phyloP scores from a whole-genome alignment of 2,797 vertebrate species.

The Cheirogaleus major region DNA sequence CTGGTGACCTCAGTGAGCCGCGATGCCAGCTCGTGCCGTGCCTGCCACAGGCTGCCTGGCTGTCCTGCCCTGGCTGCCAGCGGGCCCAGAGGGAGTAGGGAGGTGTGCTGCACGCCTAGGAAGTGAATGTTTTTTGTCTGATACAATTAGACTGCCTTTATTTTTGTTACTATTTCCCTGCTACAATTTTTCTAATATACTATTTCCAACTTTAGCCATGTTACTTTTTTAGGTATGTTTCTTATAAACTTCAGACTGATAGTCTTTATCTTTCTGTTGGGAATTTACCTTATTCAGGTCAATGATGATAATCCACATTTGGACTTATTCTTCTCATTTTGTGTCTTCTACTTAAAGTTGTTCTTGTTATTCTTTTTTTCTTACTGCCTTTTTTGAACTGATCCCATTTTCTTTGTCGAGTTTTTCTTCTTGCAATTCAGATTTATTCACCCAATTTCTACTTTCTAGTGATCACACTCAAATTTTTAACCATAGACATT shows the following conservation, averaged over 20 bases:
- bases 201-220: not conserved
- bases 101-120: not conserved
- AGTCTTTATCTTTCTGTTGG: not conserved
- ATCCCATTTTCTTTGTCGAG: not conserved
- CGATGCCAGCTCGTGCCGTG: fast-evolving
- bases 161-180: not conserved
- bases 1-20: not conserved
- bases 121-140: not conserved
- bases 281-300: not conserved
- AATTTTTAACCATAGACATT: not conserved
- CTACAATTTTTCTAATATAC: not conserved
- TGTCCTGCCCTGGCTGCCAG: not conserved
- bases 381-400: not conserved
- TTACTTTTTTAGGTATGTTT: not conserved
- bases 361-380: not conserved
- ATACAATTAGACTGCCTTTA: not conserved
- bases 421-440: not conserved
- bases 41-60: not conserved
- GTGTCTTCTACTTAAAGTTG: not conserved
- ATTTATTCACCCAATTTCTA: not conserved
- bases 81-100: not conserved
- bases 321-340: not conserved
- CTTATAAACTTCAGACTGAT: not conserved
- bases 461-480: not conserved
- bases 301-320: not conserved